Evolutionary conservation across 2,113 vertebrate genomes (phyloP).

Genomic region (Channa maculata): DNA sequence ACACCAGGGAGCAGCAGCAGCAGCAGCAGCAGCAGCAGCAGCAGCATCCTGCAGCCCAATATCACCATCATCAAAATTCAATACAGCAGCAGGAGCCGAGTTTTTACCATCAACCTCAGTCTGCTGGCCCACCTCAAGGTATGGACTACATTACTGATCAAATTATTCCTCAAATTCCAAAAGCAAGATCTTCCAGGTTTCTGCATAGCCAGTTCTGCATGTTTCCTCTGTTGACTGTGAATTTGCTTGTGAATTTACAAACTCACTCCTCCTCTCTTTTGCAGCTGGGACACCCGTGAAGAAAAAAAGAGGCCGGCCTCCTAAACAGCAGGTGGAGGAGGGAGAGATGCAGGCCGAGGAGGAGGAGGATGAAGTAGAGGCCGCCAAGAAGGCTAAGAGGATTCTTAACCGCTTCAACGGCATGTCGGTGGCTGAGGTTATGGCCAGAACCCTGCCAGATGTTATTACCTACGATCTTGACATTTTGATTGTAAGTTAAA

Average conservation of each 20-base stretch:
- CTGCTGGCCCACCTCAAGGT: conserved; percentile 61
- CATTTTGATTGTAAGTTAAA: conserved; percentile 93
- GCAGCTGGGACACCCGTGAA: conserved; percentile 82
- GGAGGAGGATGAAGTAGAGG: conserved; percentile 85
- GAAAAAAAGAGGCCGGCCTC: conserved; percentile 89
- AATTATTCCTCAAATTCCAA: too few species aligned
- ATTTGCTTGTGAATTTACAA: neutral
- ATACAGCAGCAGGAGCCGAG: conserved; percentile 40
- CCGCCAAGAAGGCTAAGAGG: conserved; percentile 92
- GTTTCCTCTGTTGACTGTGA: too few species aligned
- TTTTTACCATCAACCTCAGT: conserved; percentile 41
- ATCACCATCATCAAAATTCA: conserved; percentile 48
- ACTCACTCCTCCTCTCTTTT: conserved; percentile 5
- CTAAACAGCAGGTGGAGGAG: conserved; percentile 82
- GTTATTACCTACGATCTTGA: conserved; percentile 95
- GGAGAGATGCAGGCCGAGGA: conserved; percentile 82
- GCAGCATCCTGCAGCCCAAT: neutral
- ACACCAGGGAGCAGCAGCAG: conserved; percentile 45
- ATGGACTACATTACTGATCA: neutral
- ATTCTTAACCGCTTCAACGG: conserved; percentile 96
- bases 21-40: conserved; percentile 27
- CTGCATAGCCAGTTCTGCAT: too few species aligned
- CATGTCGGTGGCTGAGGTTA: conserved; percentile 93
- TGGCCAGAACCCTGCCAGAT: conserved; percentile 95
- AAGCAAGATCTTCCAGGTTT: too few species aligned